Base-by-base conservation (phyloP, 2,797 vertebrate genomes). In the Sebastolobus altivelis region DNA sequence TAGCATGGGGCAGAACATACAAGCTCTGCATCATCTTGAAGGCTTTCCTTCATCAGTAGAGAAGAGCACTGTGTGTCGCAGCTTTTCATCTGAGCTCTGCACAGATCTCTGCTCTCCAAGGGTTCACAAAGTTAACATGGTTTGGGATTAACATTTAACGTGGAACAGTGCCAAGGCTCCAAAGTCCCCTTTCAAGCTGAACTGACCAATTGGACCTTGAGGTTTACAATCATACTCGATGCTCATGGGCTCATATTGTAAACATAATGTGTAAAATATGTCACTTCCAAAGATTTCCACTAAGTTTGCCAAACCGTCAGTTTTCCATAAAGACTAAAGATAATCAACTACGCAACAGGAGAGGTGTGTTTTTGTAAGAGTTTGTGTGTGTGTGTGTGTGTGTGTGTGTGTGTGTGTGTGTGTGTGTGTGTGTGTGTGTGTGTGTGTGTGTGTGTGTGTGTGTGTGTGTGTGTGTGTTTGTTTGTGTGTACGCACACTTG, bases 91-190 rank as follows among this genome's bases (percentile, higher is more conserved):
- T 27, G 65, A 77, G 75, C 70, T 37, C 66, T 18, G 59, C 65
- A 74, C 80, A 69, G 70, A 75, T 81, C 78, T 72, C 65, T 18
- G 77, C 66, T 14, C 76, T 43, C 14, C 20, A 40, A 27, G 46
- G 13, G 56, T 46, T 31, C 78, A 71, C 43, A 46, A 35, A 65
- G 46, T 63, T 49, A 82, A 60, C 66, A 12, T 14, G 52, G 71
- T 68, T 72, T n/a, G 29, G 78, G 71, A 85, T 92, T 86, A 91
- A 84, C 77, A 4, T 79, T 86, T 82, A 84, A 74, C 73, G 0
- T 0, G 29, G 55, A 58, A 6, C 68, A 59, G 4, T 4, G 75
- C 67, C 38, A n/a, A 70, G 35, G 63, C 80, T 78, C 56, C 88
- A 89, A 88, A 93, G 87, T 89, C 66, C 74, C 54, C 1, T 3